phyloP scores from a whole-genome alignment of 2,113 vertebrate genomes.

The Heterochromis multidens region DNA sequence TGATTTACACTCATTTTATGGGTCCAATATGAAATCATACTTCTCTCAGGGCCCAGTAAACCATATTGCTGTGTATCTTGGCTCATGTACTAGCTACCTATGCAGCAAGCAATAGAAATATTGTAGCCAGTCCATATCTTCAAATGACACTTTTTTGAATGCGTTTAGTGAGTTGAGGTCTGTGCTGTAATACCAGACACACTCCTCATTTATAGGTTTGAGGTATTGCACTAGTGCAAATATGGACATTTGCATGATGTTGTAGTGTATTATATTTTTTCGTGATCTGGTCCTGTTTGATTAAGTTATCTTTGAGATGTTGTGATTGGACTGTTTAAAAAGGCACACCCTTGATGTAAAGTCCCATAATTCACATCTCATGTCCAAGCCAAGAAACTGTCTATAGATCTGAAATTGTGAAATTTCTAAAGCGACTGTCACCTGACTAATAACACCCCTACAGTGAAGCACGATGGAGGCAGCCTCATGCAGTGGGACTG shows the following conservation, averaged over 20 bases:
- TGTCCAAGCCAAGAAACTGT: neutral
- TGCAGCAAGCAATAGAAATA: neutral
- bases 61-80: neutral
- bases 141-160: neutral
- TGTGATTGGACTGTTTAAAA: no score
- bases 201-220: neutral
- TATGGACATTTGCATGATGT: neutral
- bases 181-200: neutral
- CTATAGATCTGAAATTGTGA: neutral
- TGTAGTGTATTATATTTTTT: neutral
- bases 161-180: neutral
- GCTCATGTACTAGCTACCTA: neutral
- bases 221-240: neutral
- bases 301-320: neutral
- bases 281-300: neutral
- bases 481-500: neutral
- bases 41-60: neutral
- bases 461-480: neutral
- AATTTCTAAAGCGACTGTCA: neutral
- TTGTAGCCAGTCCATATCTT: neutral
- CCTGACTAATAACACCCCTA: neutral
- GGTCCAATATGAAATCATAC: neutral
- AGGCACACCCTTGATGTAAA: no score
- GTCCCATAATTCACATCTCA: neutral
- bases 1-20: neutral